Percentiles rank a stretch among this genome's conserved stretches.
These are phyloP conservation scores for Murina feae DNA, from an alignment of 2,113 vertebrate species.

Conservation along the genomic window DNA sequence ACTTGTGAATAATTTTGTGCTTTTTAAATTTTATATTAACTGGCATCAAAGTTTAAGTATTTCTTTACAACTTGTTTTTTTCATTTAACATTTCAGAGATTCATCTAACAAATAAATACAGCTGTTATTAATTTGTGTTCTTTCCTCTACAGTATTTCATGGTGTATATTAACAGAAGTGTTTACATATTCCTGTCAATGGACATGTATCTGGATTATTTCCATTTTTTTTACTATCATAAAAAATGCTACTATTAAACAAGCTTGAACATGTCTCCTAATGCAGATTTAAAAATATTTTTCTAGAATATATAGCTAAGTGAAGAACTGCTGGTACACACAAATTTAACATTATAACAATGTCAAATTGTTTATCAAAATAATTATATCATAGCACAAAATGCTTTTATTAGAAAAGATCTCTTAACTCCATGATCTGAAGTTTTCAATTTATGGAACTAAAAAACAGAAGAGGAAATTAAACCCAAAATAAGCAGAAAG, in stretches of 20 bases:
- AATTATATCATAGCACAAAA: background rate
- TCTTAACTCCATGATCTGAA: background rate
- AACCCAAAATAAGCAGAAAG: background rate
- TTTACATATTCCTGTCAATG: background rate
- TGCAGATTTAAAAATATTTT: background rate
- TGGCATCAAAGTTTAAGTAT: background rate
- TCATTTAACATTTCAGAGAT: slow-evolving; percentile 22
- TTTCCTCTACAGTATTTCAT: background rate
- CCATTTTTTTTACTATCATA: background rate
- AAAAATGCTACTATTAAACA: background rate
- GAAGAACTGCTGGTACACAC: background rate
- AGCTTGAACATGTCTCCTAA: background rate
- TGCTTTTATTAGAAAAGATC: background rate
- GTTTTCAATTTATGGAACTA: background rate
- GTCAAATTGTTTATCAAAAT: background rate
- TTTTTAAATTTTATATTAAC: slow-evolving; percentile 5
- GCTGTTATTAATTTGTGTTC: background rate
- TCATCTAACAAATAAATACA: background rate
- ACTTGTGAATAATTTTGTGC: background rate
- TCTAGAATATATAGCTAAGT: background rate
- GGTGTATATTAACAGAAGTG: background rate
- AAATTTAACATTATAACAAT: background rate
- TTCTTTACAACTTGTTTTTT: slow-evolving; percentile 2
- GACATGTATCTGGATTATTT: background rate
- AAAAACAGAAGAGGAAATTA: background rate